These are phyloP conservation scores for Acleris sparsana DNA, from an alignment of 2,888 invertebrate genomes.

Conservation along the genomic window DNA sequence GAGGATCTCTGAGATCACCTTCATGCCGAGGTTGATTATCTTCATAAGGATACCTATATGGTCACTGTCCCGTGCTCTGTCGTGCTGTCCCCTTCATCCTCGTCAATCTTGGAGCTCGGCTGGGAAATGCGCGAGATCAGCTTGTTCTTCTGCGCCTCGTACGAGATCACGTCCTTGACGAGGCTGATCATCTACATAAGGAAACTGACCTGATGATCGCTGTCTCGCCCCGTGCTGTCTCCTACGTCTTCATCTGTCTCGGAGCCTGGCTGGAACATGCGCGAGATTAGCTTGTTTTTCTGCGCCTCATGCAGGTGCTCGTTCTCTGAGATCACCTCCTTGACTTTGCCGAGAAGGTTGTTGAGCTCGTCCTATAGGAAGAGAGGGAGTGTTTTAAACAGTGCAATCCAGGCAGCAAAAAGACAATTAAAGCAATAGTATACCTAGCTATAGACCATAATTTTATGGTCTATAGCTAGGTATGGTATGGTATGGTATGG, in stretches of 20 bases:
- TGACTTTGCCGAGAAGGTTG: slow-evolving; percentile 90
- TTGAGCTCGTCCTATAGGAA: slow-evolving; percentile 87
- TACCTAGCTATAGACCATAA: too few species aligned
- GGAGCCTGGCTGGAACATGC: slow-evolving; percentile 83
- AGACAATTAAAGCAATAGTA: too few species aligned
- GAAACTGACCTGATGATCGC: slow-evolving; percentile 69
- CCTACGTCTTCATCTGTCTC: slow-evolving; percentile 77
- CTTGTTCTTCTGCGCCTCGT: slow-evolving; percentile 89
- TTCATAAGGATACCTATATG: slow-evolving; percentile 51
- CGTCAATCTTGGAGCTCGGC: slow-evolving; percentile 75
- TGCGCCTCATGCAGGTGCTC: slow-evolving; percentile 91
- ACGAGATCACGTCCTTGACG: slow-evolving; percentile 92
- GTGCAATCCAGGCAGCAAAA: too few species aligned
- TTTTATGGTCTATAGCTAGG: too few species aligned
- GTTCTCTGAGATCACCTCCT: slow-evolving; percentile 93
- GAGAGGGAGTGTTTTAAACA: too few species aligned
- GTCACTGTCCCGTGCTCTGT: slow-evolving; percentile 78
- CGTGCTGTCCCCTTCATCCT: slow-evolving; percentile 72
- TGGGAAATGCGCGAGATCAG: slow-evolving; percentile 85
- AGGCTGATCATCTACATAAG: slow-evolving; percentile 52
- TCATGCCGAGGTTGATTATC: slow-evolving; percentile 84
- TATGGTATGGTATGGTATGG: too few species aligned
- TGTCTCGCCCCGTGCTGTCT: slow-evolving; percentile 76
- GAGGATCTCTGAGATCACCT: slow-evolving; percentile 85
- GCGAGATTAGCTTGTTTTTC: slow-evolving; percentile 86